Evolutionary conservation across 2,888 invertebrate genomes (phyloP).

Genomic region (Petrolisthes cinctipes): DNA sequence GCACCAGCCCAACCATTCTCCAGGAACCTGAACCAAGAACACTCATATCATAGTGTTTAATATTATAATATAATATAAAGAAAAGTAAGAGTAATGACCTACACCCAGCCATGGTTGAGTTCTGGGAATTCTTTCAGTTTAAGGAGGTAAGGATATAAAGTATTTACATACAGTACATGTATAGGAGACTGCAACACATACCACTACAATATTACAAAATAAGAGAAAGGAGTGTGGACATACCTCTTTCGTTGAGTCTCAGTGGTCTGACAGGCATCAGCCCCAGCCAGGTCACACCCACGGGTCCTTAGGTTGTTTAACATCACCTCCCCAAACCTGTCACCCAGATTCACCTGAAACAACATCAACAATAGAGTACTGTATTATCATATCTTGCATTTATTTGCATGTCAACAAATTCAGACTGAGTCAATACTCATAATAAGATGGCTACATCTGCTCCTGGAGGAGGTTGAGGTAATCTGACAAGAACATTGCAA

Average conservation of each 20-base stretch:
- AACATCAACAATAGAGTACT: too few species aligned
- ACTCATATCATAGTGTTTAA: too few species aligned
- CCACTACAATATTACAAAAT: not conserved
- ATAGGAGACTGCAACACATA: not conserved
- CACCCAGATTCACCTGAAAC: conserved; percentile 88
- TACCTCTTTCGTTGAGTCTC: conserved; percentile 81
- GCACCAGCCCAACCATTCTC: conserved; percentile 81
- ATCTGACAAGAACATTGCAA: too few species aligned
- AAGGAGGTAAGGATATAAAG: not conserved
- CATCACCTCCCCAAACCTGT: conserved; percentile 96
- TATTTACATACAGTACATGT: not conserved
- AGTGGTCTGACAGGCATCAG: conserved; percentile 81
- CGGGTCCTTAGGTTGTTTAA: conserved; percentile 86
- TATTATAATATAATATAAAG: too few species aligned
- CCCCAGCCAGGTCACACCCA: conserved; percentile 87
- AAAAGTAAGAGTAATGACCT: too few species aligned
- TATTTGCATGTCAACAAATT: too few species aligned
- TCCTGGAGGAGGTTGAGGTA: too few species aligned
- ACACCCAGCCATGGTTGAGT: too few species aligned
- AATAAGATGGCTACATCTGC: too few species aligned
- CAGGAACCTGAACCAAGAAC: conserved; percentile 49
- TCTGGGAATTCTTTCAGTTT: not conserved
- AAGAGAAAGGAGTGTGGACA: conserved; percentile 16
- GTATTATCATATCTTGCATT: too few species aligned
- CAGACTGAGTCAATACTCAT: too few species aligned